These are phyloP conservation scores for Spizella passerina DNA, from an alignment of 2,797 vertebrate genomes.

Conservation along the genomic window DNA sequence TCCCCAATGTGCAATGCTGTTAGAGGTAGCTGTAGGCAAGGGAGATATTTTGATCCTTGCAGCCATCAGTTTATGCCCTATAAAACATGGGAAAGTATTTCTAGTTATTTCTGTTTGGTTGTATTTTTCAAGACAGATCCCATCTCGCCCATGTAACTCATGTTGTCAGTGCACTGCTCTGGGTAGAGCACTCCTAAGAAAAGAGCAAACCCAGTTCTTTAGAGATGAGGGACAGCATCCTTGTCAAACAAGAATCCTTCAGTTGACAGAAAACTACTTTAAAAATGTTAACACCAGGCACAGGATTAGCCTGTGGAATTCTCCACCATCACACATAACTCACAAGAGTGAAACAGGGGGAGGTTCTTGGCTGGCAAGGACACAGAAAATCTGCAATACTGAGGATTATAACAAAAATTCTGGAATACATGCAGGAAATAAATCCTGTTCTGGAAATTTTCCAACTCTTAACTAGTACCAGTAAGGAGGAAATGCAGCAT, in stretches of 20 bases:
- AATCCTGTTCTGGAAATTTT: neutral
- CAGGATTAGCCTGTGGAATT: neutral
- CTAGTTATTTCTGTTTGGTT: neutral
- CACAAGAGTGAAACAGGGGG: neutral
- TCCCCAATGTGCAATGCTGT: neutral
- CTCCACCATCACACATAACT: neutral
- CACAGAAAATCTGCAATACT: neutral
- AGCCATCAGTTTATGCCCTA: neutral
- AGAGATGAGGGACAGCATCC: neutral
- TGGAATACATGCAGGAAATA: neutral
- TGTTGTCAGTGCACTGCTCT: neutral
- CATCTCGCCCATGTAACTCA: neutral
- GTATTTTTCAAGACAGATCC: neutral
- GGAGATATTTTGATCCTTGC: neutral
- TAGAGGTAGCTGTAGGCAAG: conserved; percentile 18
- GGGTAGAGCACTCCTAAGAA: neutral
- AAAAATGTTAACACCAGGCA: neutral
- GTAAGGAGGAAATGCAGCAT: neutral
- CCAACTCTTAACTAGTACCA: neutral
- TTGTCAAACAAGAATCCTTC: neutral
- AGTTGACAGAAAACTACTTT: neutral
- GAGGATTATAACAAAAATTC: neutral
- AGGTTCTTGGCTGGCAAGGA: neutral
- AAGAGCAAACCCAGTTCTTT: neutral
- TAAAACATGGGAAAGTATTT: neutral